Evolutionary conservation across 2,797 vertebrate genomes (phyloP), one percentile per base, ranked within the genome.

Genomic region (Paratrypauchen microcephalus): DNA sequence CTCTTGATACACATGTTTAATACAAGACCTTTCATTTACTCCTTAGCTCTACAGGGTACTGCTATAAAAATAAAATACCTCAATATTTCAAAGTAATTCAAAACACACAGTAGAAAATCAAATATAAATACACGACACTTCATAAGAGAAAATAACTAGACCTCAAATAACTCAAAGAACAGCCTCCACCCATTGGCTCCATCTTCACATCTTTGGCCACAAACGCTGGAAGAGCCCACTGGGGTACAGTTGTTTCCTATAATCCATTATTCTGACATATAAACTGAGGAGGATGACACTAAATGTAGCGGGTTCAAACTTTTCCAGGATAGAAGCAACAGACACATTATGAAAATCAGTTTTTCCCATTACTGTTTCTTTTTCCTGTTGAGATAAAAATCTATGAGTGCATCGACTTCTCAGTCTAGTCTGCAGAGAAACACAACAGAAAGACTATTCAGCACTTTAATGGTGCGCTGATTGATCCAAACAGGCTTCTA

Each of bases 301-400:
- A 48, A 64, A 47, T 48, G 39, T 13, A 26, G 23, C 9, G 60
- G 60, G 60, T 36, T 45, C 41, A 26, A 47, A 26, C 39, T 64
- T 64, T 64, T 47, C 39, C 39, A 26, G 62, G 62, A 64, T 21
- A 23, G 60, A 62, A 39, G 12, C 21, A 39, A 62, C 62, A 48
- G 62, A 21, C 39, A 47, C 62, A 24, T 47, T 64, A 47, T 36
- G 41, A 26, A 47, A 23, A 45, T 64, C 62, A 48, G 39, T 48
- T 64, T 64, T 64, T 64, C 41, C 39, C 39, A 47, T 64, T 64
- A 64, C 13, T 0, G 23, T 47, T 48, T 64, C 41, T 24, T 26
- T 47, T 41, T 64, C 41, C 26, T 64, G 47, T 48, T 64, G 41
- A 48, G 62, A 64, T 64, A 64, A 64, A 64, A 64, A 64, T 64